Conservation (phyloP, 2,113 vertebrate species). For the Tragelaphus imberbis region DNA sequence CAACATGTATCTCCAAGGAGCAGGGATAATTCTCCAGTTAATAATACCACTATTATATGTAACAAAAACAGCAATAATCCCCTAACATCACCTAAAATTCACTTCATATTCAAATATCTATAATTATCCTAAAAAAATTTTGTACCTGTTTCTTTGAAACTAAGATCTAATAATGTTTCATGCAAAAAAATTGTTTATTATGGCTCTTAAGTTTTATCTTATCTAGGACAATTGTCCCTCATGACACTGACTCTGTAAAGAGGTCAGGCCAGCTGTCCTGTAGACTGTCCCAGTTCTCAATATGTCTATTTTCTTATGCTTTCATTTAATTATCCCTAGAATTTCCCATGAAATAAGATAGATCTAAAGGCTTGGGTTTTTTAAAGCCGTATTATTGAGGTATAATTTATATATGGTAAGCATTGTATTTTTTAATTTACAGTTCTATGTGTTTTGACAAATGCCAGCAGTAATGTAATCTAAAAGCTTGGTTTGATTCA, state of each 20-base stretch:
- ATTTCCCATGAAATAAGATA: neutral
- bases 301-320: neutral
- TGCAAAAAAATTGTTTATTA: neutral
- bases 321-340: neutral
- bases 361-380: neutral
- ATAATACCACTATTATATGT: neutral
- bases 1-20: neutral
- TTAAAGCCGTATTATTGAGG: neutral
- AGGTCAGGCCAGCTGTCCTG: neutral
- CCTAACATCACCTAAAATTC: constrained; percentile 8
- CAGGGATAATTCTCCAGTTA: constrained; percentile 25
- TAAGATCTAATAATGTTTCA: neutral
- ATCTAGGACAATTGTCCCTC: neutral
- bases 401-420: neutral
- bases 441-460: constrained; percentile 11
- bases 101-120: constrained; percentile 44
- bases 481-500: constrained; percentile 14
- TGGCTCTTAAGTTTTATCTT: neutral
- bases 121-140: neutral
- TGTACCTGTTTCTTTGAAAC: constrained; percentile 10
- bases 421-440: neutral
- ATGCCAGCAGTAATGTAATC: neutral
- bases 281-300: neutral
- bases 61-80: constrained; percentile 23
- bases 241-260: neutral